Evolutionary conservation across 2,113 vertebrate species (phyloP).

Genomic region (Neodontobutis hainanensis): DNA sequence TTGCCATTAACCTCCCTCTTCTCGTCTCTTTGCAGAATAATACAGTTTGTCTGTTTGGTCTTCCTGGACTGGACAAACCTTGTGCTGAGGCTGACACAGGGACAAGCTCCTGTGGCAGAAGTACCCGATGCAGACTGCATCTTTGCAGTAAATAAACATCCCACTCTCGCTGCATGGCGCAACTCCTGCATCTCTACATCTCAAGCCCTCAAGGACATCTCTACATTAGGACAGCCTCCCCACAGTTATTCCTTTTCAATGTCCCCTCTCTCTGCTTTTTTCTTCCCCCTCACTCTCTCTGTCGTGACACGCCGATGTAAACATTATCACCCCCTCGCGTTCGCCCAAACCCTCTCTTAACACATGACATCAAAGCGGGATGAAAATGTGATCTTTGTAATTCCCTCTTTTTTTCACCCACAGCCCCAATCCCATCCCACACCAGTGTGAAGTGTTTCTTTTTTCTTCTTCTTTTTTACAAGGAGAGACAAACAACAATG

Average conservation of each 20-base stretch:
- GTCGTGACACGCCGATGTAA: constrained; percentile 51
- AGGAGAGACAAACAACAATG: constrained; percentile 67
- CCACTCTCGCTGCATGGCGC: constrained; percentile 65
- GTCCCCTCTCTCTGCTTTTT: constrained; percentile 11
- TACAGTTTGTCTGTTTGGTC: constrained; percentile 1
- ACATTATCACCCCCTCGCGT: constrained; percentile 34
- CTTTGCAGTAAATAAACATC: constrained; percentile 77
- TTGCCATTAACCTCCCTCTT: constrained; percentile 13
- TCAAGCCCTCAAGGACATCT: constrained; percentile 69
- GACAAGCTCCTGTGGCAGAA: constrained; percentile 59
- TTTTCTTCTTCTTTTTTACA: constrained; percentile 44
- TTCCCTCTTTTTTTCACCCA: constrained; percentile 39
- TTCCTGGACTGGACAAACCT: constrained; percentile 35
- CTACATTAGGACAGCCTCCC: constrained; percentile 32
- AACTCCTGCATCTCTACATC: constrained; percentile 47
- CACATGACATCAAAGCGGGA: constrained; percentile 67
- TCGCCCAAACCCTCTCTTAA: constrained; percentile 46
- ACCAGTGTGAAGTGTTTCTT: constrained; percentile 40
- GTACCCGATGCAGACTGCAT: constrained; percentile 60
- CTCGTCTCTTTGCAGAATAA: constrained; percentile 14
- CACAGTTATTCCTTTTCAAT: constrained; percentile 27
- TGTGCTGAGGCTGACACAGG: constrained; percentile 65
- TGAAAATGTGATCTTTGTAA: constrained; percentile 72
- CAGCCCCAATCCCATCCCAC: constrained; percentile 51
- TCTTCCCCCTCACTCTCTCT: constrained; percentile 12